Evolutionary conservation across 1,140 invertebrate species (phyloP).

Genomic region (Habropoda laboriosa): DNA sequence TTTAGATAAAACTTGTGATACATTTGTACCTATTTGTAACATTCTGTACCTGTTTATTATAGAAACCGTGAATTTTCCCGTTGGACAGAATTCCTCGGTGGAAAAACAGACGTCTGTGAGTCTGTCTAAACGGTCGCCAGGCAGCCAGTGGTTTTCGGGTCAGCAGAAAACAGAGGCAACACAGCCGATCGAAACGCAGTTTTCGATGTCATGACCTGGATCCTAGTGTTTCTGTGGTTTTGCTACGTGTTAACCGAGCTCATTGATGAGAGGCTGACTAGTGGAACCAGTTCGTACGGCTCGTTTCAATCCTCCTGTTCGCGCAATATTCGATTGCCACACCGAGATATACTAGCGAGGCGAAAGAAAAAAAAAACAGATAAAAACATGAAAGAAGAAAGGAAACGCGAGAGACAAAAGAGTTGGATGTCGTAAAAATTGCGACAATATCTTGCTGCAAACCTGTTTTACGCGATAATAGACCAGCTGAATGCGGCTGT

Average conservation of each 20-base stretch:
- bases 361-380: too few species aligned
- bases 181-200: slow-evolving; percentile 71
- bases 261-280: slow-evolving; percentile 27
- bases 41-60: too few species aligned
- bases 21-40: too few species aligned
- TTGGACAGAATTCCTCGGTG: too few species aligned
- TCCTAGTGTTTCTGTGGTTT: slow-evolving; percentile 49
- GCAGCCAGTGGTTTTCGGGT: slow-evolving; percentile 63
- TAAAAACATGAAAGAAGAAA: too few species aligned
- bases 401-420: neutral
- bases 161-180: slow-evolving; percentile 65
- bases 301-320: neutral
- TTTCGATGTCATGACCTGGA: slow-evolving; percentile 72
- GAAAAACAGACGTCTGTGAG: neutral
- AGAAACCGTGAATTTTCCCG: neutral
- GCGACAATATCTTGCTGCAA: neutral
- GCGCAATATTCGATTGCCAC: neutral
- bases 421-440: neutral
- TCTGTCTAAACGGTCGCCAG: slow-evolving; percentile 16
- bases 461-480: neutral
- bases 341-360: too few species aligned
- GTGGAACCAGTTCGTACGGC: slow-evolving; percentile 17
- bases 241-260: slow-evolving; percentile 15
- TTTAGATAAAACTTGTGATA: too few species aligned
- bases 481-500: neutral